These are phyloP conservation scores for Saturnia japonica DNA, from an alignment of 2,888 invertebrate genomes.

Conservation along the genomic window DNA sequence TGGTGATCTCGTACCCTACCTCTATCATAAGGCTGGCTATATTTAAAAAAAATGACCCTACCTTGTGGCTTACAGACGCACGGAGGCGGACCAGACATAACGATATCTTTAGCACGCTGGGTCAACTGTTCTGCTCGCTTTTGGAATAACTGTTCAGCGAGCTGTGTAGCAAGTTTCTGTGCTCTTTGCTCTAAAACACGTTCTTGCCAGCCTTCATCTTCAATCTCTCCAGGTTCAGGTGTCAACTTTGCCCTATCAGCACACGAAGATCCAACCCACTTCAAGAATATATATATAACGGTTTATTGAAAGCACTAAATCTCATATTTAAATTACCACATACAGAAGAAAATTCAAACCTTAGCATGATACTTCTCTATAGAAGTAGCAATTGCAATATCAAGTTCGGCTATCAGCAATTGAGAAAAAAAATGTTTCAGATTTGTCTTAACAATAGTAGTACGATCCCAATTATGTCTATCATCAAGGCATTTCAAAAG, in stretches of 20 bases:
- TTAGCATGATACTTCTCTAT: slow-evolving; percentile 72
- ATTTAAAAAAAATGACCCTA: neutral
- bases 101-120: slow-evolving; percentile 50
- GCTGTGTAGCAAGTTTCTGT: slow-evolving; percentile 54
- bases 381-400: slow-evolving; percentile 70
- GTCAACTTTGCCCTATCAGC: slow-evolving; percentile 47
- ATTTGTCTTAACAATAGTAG: slow-evolving; percentile 56
- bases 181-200: slow-evolving; percentile 58
- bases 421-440: slow-evolving; percentile 59
- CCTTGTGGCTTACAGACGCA: slow-evolving; percentile 52
- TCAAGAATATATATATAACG: slow-evolving; percentile 13
- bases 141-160: slow-evolving; percentile 62
- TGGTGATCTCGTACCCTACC: too few relatives aligned
- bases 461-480: slow-evolving; percentile 67
- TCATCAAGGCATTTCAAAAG: slow-evolving; percentile 72
- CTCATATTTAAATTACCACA: neutral
- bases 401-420: slow-evolving; percentile 62
- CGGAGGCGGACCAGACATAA: slow-evolving; percentile 50
- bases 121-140: slow-evolving; percentile 55
- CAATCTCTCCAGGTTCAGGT: slow-evolving; percentile 38
- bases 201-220: slow-evolving; percentile 51
- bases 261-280: slow-evolving; percentile 70
- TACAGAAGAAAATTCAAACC: slow-evolving; percentile 39
- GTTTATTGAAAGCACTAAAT: neutral
- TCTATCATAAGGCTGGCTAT: too few relatives aligned